Evolutionary conservation across 2,113 vertebrate species (phyloP).

Genomic region (Noturus placidus): DNA sequence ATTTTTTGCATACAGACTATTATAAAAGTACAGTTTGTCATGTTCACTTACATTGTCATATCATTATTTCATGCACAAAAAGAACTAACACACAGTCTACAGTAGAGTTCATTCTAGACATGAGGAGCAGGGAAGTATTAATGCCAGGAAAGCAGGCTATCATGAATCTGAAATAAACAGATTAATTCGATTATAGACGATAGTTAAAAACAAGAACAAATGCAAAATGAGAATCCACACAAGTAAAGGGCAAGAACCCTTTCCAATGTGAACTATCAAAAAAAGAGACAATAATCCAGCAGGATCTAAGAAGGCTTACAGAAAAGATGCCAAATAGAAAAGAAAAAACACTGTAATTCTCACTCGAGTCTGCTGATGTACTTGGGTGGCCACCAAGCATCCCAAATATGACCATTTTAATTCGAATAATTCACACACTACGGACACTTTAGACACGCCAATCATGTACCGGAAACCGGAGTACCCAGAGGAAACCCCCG

Average conservation of each 20-base stretch:
- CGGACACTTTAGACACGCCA: too few relatives aligned
- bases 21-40: background rate
- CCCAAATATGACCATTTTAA: background rate
- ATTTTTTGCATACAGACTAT: background rate
- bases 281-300: background rate
- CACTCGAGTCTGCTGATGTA: too few relatives aligned
- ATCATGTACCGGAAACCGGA: too few relatives aligned
- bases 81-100: background rate
- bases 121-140: background rate
- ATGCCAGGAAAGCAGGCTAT: background rate
- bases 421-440: too few relatives aligned
- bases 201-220: background rate
- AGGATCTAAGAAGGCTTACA: background rate
- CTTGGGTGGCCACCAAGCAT: background rate
- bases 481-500: too few relatives aligned
- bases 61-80: background rate
- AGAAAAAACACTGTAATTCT: background rate
- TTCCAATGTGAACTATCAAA: too few relatives aligned
- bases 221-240: background rate
- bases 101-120: background rate
- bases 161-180: background rate
- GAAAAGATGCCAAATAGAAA: background rate
- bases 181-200: background rate
- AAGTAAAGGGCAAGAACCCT: background rate
- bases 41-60: background rate